Base-by-base conservation (phyloP, 2,113 vertebrate genomes). In the Glaucidium brasilianum region DNA sequence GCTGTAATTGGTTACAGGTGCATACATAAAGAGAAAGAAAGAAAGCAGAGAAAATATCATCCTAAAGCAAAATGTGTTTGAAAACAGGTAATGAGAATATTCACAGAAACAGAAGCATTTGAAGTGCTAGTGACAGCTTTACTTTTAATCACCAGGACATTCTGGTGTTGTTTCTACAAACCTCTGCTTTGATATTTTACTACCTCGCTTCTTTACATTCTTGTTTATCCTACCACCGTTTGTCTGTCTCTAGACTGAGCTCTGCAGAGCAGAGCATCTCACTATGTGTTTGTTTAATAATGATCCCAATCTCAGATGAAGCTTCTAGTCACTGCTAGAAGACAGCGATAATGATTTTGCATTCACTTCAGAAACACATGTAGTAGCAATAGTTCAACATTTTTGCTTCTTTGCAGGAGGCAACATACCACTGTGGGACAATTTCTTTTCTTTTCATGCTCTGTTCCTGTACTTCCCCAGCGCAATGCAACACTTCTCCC, bases 111-210 rank as follows among this genome's bases (percentile, higher is more conserved):
- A 58, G 81, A 85, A 95, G 37, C 53, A 59, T 56, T 72, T 95
- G 76, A 92, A 96, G 80, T 59, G 26, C 23, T 60, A 59, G n/a
- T 3, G 49, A 86, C 84, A 96, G 81, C 50, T 94, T 92, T 76
- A 75, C 39, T 91, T 94, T 89, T 92, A 94, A 92, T 95, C 83
- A 90, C 35, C 68, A 85, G 78, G 59, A 92, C 41, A 82, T 83
- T 86, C 50, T 77, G 8, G 47, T 67, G 69, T 19, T 94, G 62
- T 88, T 88, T 85, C 64, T 93, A 89, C 76, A 96, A 92, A 96
- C 74, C 21, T 82, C 35, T 92, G 35, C 76, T 94, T 94, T 96
- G 86, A 92, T 96, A 92, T 93, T 93, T 96, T 81, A 29, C 68
- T 89, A 43, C 34, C 15, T 95, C 30, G 3, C 7, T 74, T 94